A percentile compares a stretch with the other conserved stretches of the same genome.
Evolutionary conservation across 2,888 invertebrate species (phyloP).

Genomic region (Onchidella celtica): DNA sequence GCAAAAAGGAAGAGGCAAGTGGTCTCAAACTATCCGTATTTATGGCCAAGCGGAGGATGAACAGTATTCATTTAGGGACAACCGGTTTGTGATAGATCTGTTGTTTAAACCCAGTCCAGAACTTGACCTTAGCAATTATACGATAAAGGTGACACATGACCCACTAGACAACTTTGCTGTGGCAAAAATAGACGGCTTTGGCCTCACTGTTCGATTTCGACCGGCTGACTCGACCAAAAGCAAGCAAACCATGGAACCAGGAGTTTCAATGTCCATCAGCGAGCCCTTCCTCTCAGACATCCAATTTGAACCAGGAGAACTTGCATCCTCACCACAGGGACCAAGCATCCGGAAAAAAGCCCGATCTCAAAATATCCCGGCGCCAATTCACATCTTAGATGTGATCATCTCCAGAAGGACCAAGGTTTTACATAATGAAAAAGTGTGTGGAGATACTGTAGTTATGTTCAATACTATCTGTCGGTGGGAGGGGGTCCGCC

Average conservation of each 20-base stretch:
- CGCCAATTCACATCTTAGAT: neutral
- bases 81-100: neutral
- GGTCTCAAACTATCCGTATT: constrained; percentile 1
- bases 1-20: neutral
- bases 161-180: neutral
- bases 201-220: constrained; percentile 20
- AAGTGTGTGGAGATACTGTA: neutral
- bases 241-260: constrained; percentile 3
- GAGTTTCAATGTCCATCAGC: constrained; percentile 6
- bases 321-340: constrained; percentile 12
- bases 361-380: neutral
- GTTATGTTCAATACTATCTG: neutral
- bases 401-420: neutral
- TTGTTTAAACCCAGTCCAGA: neutral
- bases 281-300: neutral
- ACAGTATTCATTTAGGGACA: neutral
- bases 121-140: neutral
- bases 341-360: neutral
- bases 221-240: neutral
- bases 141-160: neutral
- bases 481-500: neutral
- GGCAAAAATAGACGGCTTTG: neutral
- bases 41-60: neutral
- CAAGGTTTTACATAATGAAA: constrained; percentile 2
- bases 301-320: neutral